A percentile compares a stretch with the other conserved stretches of the same genome.
These are phyloP conservation scores for Enteromius anoplus DNA, from an alignment of 2,797 vertebrate genomes.

Conservation along the genomic window DNA sequence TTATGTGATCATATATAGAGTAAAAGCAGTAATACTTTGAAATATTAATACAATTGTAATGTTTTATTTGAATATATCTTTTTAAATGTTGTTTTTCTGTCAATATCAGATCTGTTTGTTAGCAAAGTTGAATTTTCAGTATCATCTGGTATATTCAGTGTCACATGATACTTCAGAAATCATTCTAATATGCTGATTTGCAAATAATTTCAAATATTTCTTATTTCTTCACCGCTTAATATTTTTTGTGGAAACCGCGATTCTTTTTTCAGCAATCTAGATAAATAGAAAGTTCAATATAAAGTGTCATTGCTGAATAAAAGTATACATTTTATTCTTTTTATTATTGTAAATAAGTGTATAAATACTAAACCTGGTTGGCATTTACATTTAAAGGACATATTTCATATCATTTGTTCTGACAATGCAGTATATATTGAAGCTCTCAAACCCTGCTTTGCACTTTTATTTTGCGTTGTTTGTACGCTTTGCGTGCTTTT, in stretches of 20 bases:
- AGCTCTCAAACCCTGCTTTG: not conserved
- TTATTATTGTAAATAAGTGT: not conserved
- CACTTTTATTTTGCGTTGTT: not conserved
- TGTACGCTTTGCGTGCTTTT: not conserved
- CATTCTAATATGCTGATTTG: not conserved
- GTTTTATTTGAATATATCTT: not conserved
- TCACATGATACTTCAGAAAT: not conserved
- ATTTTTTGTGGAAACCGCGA: not conserved
- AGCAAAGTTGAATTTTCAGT: not conserved
- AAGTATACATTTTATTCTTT: not conserved
- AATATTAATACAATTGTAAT: not conserved
- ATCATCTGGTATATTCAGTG: too few species aligned
- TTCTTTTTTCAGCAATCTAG: not conserved
- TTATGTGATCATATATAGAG: not conserved
- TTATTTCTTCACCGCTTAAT: not conserved
- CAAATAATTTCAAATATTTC: not conserved
- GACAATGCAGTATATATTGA: not conserved
- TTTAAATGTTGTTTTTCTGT: not conserved
- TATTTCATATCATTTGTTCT: not conserved
- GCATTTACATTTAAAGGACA: not conserved
- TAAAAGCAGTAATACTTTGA: not conserved
- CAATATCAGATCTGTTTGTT: not conserved
- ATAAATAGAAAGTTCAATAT: not conserved
- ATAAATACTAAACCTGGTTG: not conserved
- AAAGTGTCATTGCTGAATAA: not conserved